A percentile compares a stretch with the other conserved stretches of the same genome.
Conservation (phyloP, 2,888 invertebrate species). For the Myopa tessellatipennis region DNA sequence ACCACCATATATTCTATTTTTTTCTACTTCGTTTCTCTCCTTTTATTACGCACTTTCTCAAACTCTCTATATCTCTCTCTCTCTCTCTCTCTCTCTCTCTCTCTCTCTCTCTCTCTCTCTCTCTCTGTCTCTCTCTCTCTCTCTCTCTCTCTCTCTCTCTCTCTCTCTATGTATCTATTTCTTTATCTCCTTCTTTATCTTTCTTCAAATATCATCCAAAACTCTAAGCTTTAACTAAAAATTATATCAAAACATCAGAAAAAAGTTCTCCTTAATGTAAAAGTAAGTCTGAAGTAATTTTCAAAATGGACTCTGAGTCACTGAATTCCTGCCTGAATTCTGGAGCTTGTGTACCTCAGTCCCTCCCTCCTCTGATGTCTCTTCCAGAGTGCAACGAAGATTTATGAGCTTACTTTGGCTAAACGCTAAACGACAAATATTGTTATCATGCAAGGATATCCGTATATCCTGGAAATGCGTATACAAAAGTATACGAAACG, state of each 20-base stretch:
- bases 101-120: background rate
- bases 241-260: too few species aligned
- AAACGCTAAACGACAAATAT: background rate
- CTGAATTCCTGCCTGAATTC: too few species aligned
- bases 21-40: background rate
- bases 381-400: background rate
- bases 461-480: background rate
- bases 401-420: background rate
- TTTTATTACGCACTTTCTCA: background rate
- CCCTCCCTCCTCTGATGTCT: background rate
- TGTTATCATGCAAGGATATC: background rate
- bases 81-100: background rate
- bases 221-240: too few species aligned
- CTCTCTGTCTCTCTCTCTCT: background rate
- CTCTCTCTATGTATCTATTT: background rate
- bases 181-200: background rate
- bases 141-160: constrained; percentile 1
- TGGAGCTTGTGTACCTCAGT: too few species aligned
- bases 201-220: background rate
- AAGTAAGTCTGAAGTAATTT: too few species aligned
- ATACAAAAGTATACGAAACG: background rate
- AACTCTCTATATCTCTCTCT: too few species aligned
- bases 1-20: too few species aligned
- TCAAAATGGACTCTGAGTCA: too few species aligned
- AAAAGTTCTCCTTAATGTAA: too few species aligned